phyloP scores from a whole-genome alignment of 2,113 vertebrate genomes.

The Ictidomys tridecemlineatus region DNA sequence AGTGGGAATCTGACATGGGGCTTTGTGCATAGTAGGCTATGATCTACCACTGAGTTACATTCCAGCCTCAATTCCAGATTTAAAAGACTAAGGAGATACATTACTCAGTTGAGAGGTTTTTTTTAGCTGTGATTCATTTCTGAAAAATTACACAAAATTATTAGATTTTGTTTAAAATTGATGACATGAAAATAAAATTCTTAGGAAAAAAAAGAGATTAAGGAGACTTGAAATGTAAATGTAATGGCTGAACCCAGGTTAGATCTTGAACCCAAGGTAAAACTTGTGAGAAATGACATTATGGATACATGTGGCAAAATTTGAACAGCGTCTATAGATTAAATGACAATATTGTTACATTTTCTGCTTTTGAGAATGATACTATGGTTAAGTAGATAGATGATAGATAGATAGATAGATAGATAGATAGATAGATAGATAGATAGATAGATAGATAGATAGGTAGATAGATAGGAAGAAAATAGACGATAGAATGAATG shows the following conservation, averaged over 20 bases:
- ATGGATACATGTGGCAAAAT: background rate
- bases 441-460: too few species aligned
- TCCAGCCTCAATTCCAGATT: background rate
- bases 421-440: too few species aligned
- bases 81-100: background rate
- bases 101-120: background rate
- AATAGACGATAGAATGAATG: too few species aligned
- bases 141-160: background rate
- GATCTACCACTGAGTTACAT: too few species aligned
- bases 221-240: background rate
- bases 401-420: too few species aligned
- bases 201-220: background rate
- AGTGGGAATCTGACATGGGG: too few species aligned
- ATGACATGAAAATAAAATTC: background rate
- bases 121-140: background rate
- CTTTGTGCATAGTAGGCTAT: too few species aligned
- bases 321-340: background rate
- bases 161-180: background rate
- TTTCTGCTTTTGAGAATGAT: background rate
- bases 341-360: background rate
- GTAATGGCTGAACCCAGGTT: background rate
- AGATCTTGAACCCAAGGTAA: background rate
- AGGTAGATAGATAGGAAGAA: too few species aligned
- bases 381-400: background rate
- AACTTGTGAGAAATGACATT: background rate